Evolutionary conservation across 2,113 vertebrate species (phyloP).

Genomic region (Apteryx mantelli): DNA sequence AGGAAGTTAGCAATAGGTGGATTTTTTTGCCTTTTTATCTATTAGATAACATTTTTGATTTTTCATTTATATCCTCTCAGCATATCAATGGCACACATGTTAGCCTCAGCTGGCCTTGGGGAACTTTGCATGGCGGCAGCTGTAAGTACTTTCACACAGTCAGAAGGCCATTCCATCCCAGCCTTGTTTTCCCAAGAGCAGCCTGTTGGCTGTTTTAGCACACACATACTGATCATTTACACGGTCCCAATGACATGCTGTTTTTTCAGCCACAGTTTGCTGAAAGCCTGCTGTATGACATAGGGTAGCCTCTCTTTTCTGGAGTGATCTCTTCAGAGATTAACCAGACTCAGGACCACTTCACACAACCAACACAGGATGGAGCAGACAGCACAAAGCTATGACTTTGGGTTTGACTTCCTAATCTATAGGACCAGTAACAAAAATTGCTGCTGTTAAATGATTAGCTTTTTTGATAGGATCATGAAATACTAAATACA

Average conservation of each 20-base stretch:
- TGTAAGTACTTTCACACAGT: accelerated
- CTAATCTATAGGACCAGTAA: background rate
- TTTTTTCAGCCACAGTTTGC: background rate
- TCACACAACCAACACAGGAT: background rate
- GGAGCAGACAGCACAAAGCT: background rate
- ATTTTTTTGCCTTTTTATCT: background rate
- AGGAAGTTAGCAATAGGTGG: background rate
- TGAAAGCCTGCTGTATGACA: background rate
- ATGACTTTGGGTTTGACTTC: background rate
- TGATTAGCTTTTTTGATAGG: background rate
- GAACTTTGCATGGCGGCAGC: background rate
- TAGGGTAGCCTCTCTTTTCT: background rate
- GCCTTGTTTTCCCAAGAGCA: background rate
- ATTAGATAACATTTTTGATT: background rate
- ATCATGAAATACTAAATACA: background rate
- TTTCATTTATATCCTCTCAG: background rate
- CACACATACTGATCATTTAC: background rate
- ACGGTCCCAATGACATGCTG: background rate
- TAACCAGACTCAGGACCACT: background rate
- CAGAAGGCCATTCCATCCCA: background rate
- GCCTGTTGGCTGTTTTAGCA: background rate
- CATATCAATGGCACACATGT: background rate
- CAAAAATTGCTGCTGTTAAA: background rate
- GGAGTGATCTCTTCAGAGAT: background rate
- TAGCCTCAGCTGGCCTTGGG: background rate